phyloP scores from a whole-genome alignment of 2,888 invertebrate genomes.

The Nephrotoma appendiculata region DNA sequence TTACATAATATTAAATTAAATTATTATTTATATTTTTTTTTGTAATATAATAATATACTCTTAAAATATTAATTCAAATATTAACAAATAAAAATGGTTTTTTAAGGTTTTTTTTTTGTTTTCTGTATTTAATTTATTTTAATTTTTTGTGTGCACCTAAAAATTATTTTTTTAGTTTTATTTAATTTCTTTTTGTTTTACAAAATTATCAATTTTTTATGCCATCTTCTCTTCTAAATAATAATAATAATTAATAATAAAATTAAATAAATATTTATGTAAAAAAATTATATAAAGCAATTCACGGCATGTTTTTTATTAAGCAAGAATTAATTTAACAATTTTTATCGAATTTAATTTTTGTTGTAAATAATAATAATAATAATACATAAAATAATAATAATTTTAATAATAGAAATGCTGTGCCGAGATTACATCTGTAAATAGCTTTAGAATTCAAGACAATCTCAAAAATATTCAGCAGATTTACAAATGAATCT shows the following conservation, averaged over 20 bases:
- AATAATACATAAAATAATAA: neutral
- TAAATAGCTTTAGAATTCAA: neutral
- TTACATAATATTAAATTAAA: neutral
- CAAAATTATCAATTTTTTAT: neutral
- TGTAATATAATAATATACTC: neutral
- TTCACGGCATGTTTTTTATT: neutral
- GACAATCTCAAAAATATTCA: neutral
- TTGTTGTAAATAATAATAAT: neutral
- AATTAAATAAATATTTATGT: neutral
- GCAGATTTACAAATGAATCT: neutral
- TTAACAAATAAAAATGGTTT: neutral
- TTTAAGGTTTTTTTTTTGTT: neutral
- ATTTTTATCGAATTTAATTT: neutral
- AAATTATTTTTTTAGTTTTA: neutral
- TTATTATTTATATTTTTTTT: neutral
- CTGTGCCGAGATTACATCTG: neutral
- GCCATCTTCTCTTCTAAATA: neutral
- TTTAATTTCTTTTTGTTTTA: neutral
- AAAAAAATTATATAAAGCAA: neutral
- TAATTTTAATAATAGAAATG: neutral
- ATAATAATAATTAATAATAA: neutral
- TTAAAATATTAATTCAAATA: neutral
- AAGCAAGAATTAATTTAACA: neutral
- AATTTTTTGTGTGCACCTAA: neutral
- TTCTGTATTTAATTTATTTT: neutral